Percentiles rank a stretch among this genome's conserved stretches.
These are phyloP conservation scores for Loris lydekkerianus DNA, from an alignment of 2,797 vertebrate species.

Conservation along the genomic window DNA sequence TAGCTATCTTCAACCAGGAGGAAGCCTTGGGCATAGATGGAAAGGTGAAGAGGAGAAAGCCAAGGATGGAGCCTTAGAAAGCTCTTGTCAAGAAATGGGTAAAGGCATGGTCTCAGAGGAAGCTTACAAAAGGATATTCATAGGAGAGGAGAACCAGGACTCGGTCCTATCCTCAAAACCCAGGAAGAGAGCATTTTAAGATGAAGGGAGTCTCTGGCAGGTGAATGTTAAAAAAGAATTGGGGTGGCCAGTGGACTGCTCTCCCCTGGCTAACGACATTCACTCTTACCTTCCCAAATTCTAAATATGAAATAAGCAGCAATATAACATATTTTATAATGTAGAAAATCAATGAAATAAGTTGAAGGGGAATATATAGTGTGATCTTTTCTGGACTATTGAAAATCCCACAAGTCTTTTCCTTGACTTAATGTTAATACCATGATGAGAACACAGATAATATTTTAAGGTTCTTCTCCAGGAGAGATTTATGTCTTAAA, in stretches of 20 bases:
- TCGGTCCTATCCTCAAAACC: neutral
- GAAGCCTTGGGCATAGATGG: neutral
- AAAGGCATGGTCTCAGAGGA: neutral
- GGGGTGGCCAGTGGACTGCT: neutral
- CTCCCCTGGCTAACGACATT: neutral
- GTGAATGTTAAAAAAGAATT: neutral
- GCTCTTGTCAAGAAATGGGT: neutral
- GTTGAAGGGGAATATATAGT: neutral
- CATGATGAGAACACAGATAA: neutral
- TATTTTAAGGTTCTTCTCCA: conserved; percentile 47
- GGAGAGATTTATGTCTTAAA: conserved; percentile 46
- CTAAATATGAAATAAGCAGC: neutral
- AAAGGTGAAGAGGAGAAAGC: neutral
- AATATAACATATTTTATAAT: neutral
- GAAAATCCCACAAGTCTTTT: conserved; percentile 7
- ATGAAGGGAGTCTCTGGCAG: neutral
- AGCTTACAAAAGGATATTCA: neutral
- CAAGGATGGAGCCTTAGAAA: neutral
- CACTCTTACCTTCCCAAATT: neutral
- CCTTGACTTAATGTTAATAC: neutral
- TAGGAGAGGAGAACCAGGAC: neutral
- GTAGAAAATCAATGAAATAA: neutral
- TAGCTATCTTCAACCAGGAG: neutral
- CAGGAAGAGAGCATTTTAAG: neutral
- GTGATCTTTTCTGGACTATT: conserved; percentile 28